These are phyloP conservation scores for Poecilia gillii DNA, from an alignment of 2,797 vertebrate species.

Conservation along the genomic window DNA sequence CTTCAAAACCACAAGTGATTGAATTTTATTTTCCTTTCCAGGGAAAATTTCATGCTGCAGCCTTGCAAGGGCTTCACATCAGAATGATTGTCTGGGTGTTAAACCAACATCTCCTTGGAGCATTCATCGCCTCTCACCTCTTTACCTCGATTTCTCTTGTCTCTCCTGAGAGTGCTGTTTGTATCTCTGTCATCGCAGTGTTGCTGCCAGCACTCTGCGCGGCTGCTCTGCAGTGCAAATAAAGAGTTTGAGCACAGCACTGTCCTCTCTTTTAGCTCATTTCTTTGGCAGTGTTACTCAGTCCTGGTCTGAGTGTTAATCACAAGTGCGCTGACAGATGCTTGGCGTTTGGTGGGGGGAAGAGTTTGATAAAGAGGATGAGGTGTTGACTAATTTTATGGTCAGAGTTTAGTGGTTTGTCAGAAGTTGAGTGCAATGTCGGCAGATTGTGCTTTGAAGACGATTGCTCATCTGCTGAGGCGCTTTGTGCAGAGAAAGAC, in stretches of 20 bases:
- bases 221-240: background rate
- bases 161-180: slow-evolving; percentile 34
- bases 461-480: slow-evolving; percentile 15
- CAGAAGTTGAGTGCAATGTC: slow-evolving; percentile 13
- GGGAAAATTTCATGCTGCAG: background rate
- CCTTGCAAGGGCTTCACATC: slow-evolving; percentile 1
- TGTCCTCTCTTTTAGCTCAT: background rate
- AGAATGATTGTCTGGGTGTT: slow-evolving; percentile 26
- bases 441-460: slow-evolving; percentile 29
- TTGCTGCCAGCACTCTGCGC: slow-evolving; percentile 1
- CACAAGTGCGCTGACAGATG: slow-evolving; percentile 53
- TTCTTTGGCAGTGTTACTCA: slow-evolving; percentile 27
- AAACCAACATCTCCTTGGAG: slow-evolving; percentile 21
- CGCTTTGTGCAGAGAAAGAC: background rate
- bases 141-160: slow-evolving; percentile 15
- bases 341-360: slow-evolving; percentile 11
- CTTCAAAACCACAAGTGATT: slow-evolving; percentile 2
- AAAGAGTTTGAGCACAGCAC: background rate
- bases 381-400: slow-evolving; percentile 34
- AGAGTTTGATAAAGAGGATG: slow-evolving; percentile 1
- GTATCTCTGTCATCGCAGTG: slow-evolving; percentile 38
- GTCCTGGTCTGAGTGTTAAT: slow-evolving; percentile 23
- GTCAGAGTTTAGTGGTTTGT: slow-evolving; percentile 25
- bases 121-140: slow-evolving; percentile 21
- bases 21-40: background rate